These are phyloP conservation scores for Muntiacus muntjak DNA, from an alignment of 2,113 vertebrate genomes.

Conservation along the genomic window DNA sequence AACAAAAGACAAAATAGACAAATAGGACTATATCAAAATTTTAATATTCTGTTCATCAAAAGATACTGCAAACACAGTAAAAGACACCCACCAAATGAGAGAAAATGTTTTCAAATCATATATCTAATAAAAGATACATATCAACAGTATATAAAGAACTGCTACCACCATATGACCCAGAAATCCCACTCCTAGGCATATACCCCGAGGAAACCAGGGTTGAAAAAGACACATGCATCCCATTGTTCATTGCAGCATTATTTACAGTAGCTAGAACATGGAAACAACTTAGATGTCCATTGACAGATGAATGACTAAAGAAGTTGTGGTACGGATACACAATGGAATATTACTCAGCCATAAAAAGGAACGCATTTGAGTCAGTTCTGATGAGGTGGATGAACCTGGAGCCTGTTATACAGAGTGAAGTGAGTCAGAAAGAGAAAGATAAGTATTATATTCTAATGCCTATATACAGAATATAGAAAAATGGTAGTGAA, in stretches of 20 bases:
- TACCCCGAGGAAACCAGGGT: background rate
- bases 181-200: background rate
- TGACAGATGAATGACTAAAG: background rate
- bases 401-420: background rate
- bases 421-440: background rate
- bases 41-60: background rate
- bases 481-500: background rate
- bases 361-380: background rate
- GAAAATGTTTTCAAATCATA: background rate
- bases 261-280: background rate
- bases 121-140: background rate
- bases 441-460: background rate
- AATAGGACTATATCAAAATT: background rate
- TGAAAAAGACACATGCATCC: background rate
- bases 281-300: background rate
- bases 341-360: background rate
- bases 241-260: background rate
- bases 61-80: background rate
- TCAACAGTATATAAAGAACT: background rate
- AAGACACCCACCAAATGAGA: background rate
- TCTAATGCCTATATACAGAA: rapidly evolving
- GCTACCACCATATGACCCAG: background rate
- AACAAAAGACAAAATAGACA: background rate
- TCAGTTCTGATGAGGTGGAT: background rate
- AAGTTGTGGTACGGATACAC: background rate